These are phyloP conservation scores for Rhaphigaster nebulosa DNA, from an alignment of 2,888 invertebrate species.

Conservation along the genomic window DNA sequence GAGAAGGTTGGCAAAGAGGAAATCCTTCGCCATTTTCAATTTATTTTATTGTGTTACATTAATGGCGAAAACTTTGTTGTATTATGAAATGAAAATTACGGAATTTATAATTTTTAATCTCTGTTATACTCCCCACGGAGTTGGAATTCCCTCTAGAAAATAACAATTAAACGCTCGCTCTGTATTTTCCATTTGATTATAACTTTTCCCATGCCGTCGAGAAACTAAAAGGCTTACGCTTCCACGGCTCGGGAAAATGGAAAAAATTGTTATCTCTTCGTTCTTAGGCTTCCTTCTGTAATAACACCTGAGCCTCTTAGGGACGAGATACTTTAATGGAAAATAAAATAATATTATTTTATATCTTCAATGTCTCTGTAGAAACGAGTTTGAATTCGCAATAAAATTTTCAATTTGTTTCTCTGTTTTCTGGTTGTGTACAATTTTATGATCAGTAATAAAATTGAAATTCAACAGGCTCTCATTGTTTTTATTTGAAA, in stretches of 20 bases:
- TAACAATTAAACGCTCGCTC: constrained; percentile 39
- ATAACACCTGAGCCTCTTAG: background rate
- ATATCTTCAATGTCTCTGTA: background rate
- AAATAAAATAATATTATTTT: constrained; percentile 11
- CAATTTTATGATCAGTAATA: background rate
- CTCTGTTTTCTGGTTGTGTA: background rate
- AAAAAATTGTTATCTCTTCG: constrained; percentile 12
- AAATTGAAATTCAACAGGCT: background rate
- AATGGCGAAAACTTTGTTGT: constrained; percentile 30
- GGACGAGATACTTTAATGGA: background rate
- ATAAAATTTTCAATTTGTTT: background rate
- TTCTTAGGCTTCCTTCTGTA: background rate
- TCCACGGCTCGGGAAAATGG: background rate
- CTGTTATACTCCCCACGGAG: background rate
- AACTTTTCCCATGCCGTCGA: constrained; percentile 7
- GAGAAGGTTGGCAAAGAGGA: background rate
- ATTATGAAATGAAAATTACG: constrained; percentile 41
- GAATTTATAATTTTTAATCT: constrained; percentile 49
- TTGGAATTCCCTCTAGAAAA: constrained; percentile 28
- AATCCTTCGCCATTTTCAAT: constrained; percentile 23
- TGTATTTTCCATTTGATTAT: constrained; percentile 47
- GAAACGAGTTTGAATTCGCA: background rate
- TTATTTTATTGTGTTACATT: constrained; percentile 46
- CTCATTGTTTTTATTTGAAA: background rate
- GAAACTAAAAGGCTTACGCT: constrained; percentile 8